Evolutionary conservation across 2,888 invertebrate species (phyloP), one percentile per base, ranked within the genome.

Genomic region (Meteorus cinctellus): DNA sequence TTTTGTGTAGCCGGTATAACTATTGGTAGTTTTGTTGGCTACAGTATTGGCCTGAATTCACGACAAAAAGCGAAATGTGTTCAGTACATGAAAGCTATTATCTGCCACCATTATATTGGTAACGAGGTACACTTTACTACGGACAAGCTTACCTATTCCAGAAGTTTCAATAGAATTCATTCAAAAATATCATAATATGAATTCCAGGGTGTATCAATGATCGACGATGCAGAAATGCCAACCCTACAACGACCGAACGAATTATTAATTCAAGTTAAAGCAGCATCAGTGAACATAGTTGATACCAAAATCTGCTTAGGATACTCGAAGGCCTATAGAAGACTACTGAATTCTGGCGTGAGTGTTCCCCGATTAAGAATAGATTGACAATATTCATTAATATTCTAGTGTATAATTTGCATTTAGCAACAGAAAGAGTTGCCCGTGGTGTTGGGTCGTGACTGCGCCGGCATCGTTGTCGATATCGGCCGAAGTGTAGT

Each of bases 361-460:
- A 86, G 86, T 80, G 41, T 78, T 69, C 24, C 31, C 12, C 16
- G 31, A 51, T 63, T 62, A 4, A 45, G 51, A 51, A 72, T 72
- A 19, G 31, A 63, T 48, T n/a, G 51, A 41, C n/a, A 72, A 63
- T 51, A 34, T 29, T 27, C 16, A 62, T 63, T 63, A 72, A 72
- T 63, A 72, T 63, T 45, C 51, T 63, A 72, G 63, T 72, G 45
- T 63, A 68, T 31, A 34, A 48, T 68, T 73, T 59, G 36, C 27
- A 41, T 88, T 87, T 80, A 90, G 88, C 89, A 86, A 78, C 85
- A 88, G 67, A 88, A 88, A 60, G 91, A 90, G 78, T 86, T 92
- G 78, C 93, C 93, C 19, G 90, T 93, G 67, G 91, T 91, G 63
- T 86, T 94, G 48, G 94, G 94, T 0, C 90, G 94, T 79, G 93